Conservation (phyloP, 1,140 invertebrate genomes). For the Leptinotarsa lineolata region DNA sequence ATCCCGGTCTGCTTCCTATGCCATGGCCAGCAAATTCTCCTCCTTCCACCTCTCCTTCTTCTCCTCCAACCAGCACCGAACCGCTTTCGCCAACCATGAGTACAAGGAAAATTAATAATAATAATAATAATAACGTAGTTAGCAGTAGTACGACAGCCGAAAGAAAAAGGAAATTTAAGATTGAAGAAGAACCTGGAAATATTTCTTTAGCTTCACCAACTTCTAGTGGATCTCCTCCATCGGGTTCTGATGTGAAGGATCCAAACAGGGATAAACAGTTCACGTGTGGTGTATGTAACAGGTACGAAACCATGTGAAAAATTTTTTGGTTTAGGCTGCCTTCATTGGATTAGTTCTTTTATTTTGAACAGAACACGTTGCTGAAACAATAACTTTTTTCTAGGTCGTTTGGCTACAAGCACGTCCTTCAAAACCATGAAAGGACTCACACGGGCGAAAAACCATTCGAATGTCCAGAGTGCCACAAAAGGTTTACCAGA, state of each 20-base stretch:
- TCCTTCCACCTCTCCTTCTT: conserved; percentile 52
- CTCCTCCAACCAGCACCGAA: conserved; percentile 49
- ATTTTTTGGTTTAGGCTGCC: no score
- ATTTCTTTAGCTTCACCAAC: conserved; percentile 56
- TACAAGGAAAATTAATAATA: conserved; percentile 56
- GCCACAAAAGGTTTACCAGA: conserved; percentile 93
- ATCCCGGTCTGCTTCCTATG: conserved; percentile 57
- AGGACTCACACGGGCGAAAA: conserved; percentile 96
- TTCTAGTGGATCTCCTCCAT: conserved; percentile 60
- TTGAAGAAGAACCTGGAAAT: conserved; percentile 51
- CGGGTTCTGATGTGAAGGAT: conserved; percentile 59
- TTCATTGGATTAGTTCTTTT: no score
- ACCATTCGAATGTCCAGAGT: conserved; percentile 93
- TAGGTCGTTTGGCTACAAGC: conserved; percentile 87
- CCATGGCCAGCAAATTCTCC: conserved; percentile 52
- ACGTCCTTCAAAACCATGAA: conserved; percentile 94
- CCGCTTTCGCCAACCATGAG: conserved; percentile 49
- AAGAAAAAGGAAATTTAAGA: conserved; percentile 46
- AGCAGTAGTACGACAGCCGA: conserved; percentile 56
- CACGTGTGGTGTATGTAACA: conserved; percentile 83
- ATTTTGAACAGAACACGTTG: neutral
- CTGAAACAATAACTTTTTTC: neutral
- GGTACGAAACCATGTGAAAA: neutral
- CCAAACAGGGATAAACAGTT: conserved; percentile 78
- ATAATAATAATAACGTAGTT: conserved; percentile 57